Percentiles rank a stretch among this genome's conserved stretches.
These are phyloP conservation scores for Eristalinus sepulchralis DNA, from an alignment of 2,888 invertebrate species.

Conservation along the genomic window DNA sequence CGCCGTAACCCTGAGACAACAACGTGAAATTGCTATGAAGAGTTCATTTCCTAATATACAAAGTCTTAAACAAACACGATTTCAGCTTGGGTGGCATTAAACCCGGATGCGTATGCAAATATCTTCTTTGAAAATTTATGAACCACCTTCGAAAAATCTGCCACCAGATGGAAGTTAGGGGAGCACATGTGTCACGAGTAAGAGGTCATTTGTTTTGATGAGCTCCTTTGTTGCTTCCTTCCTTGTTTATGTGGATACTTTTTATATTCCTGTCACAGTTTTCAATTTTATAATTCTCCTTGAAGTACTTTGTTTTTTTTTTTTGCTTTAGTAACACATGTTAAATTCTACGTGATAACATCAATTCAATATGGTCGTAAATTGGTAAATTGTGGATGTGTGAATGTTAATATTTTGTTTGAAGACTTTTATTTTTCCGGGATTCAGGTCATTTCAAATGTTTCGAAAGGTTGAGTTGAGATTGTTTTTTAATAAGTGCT, in stretches of 20 bases:
- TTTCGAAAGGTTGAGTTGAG: too few relatives aligned
- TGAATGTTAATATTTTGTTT: neutral
- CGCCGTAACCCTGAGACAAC: too few relatives aligned
- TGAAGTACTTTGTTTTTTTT: neutral
- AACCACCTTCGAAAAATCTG: neutral
- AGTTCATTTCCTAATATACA: neutral
- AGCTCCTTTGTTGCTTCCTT: neutral
- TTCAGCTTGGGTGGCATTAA: neutral
- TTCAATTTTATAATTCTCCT: neutral
- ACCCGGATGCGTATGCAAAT: neutral
- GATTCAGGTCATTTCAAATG: too few relatives aligned
- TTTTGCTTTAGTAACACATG: neutral
- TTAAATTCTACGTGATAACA: neutral
- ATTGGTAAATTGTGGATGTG: neutral
- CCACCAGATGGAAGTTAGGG: neutral
- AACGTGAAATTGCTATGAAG: too few relatives aligned
- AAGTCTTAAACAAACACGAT: neutral
- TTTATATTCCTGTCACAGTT: neutral
- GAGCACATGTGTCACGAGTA: neutral
- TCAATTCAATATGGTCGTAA: neutral
- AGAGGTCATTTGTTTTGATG: neutral
- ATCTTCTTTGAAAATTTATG: neutral
- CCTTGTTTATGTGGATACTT: neutral
- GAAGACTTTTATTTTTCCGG: too few relatives aligned
- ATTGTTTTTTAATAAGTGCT: too few relatives aligned